Percentiles rank a stretch among this genome's conserved stretches.
Evolutionary conservation across 2,888 invertebrate species (phyloP).

Genomic region (Drosophila putrida): DNA sequence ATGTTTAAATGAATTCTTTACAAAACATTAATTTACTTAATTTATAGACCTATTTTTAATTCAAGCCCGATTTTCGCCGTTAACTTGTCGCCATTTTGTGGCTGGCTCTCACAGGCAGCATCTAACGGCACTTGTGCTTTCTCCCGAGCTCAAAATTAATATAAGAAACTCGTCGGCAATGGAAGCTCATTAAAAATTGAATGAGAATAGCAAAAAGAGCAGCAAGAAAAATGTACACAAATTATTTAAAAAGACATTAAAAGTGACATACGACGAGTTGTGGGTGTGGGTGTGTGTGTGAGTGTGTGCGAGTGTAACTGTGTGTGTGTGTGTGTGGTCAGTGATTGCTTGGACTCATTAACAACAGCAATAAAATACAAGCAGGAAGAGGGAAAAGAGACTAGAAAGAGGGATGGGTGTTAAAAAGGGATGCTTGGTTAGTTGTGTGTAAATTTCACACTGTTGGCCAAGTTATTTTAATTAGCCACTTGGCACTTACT

Average conservation of each 20-base stretch:
- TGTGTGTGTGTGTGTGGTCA: slow-evolving; percentile 31
- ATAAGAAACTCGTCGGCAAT: slow-evolving; percentile 7
- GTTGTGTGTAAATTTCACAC: slow-evolving; percentile 67
- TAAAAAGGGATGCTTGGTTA: slow-evolving; percentile 46
- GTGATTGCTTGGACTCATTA: slow-evolving; percentile 66
- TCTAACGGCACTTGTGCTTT: slow-evolving; percentile 45
- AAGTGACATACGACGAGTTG: slow-evolving; percentile 50
- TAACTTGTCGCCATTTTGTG: slow-evolving; percentile 54
- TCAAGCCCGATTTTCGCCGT: background rate
- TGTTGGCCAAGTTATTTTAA: slow-evolving; percentile 71
- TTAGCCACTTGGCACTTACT: slow-evolving; percentile 56
- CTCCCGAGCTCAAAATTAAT: slow-evolving; percentile 7
- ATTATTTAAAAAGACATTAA: slow-evolving; percentile 76
- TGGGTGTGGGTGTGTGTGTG: slow-evolving; percentile 1
- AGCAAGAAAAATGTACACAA: slow-evolving; percentile 33
- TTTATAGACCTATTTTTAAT: background rate
- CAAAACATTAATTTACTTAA: too few relatives aligned
- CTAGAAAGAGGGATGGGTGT: background rate
- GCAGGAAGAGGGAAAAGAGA: slow-evolving; percentile 5
- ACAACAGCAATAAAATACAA: slow-evolving; percentile 54
- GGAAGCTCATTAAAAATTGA: slow-evolving; percentile 41
- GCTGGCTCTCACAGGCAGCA: background rate
- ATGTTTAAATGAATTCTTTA: too few relatives aligned
- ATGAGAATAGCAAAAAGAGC: slow-evolving; percentile 7
- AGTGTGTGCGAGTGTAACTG: slow-evolving; percentile 1